Base-by-base conservation (phyloP, 2,888 invertebrate species). In the Alsophila aescularia region DNA sequence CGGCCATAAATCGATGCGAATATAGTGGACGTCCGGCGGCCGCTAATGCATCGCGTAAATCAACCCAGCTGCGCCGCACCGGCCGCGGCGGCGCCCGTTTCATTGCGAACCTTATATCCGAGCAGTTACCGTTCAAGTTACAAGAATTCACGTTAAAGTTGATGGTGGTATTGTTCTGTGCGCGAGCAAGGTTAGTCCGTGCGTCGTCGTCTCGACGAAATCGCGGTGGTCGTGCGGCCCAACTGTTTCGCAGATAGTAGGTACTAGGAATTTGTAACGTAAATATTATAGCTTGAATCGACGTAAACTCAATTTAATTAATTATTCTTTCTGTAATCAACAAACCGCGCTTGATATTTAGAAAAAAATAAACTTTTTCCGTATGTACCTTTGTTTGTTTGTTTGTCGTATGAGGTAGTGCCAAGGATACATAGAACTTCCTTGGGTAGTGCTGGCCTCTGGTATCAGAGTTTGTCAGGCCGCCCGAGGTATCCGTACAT, bases 31-130 rank as follows among this genome's bases (percentile, higher is more conserved):
- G 62, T 14, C 45, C 63, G 65, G 56, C 64, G 64, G 21, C 71
- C 39, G 79, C 83, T 85, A 85, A 85, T 84, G 85, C 73, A 83
- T 67, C 75, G 70, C 79, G 82, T 85, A 84, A 85, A 85, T 85
- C 81, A 81, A 77, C 62, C 60, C 49, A 12, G 15, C 44, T 13
- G 47, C 16, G 9, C 31, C 5, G 12, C 8, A 40, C 24, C 31
- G 37, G 6, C 45, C 37, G 29, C 31, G 12, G 27, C 6, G 14
- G 16, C 13, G 21, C 15, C n/a, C 8, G 40, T 10, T 27, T 7
- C 8, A 21, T 18, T 43, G 15, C 4, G 14, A 2, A 21, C 21
- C 43, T 37, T 51, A 37, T 21, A 9, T 31, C 18, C 2, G 14
- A 14, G 31, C 2, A 27, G 8, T 27, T 52, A 44, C 13, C 27